These are phyloP conservation scores for Nothoprocta pentlandii DNA, from an alignment of 2,113 vertebrate species.

Conservation along the genomic window DNA sequence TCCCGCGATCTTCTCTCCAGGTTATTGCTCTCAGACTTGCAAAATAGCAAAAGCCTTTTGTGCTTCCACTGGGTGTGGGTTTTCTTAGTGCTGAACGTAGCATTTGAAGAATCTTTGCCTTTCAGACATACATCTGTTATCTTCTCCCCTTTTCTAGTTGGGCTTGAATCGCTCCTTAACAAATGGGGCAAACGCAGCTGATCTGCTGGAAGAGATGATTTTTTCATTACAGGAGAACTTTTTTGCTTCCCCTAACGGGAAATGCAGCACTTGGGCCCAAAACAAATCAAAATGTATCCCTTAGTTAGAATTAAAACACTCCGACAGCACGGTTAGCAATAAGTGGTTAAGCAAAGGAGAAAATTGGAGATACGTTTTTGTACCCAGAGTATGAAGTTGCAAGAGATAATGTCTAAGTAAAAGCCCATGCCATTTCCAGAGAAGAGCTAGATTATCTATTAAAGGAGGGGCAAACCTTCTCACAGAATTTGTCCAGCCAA, in stretches of 20 bases:
- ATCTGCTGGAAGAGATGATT: not conserved
- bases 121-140: not conserved
- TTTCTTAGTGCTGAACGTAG: not conserved
- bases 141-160: not conserved
- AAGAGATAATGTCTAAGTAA: not conserved
- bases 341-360: not conserved
- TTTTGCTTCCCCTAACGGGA: not conserved
- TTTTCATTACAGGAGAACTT: not conserved
- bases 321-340: not conserved
- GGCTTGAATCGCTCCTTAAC: not conserved
- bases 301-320: not conserved
- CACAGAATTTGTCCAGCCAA: not conserved
- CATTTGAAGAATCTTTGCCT: not conserved
- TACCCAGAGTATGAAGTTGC: not conserved
- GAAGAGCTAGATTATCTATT: not conserved
- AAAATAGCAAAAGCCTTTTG: not conserved
- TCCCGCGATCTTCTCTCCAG: conserved; percentile 94
- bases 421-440: not conserved
- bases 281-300: not conserved
- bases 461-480: not conserved
- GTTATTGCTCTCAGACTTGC: conserved; percentile 55
- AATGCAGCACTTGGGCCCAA: not conserved
- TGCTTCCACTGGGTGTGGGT: not conserved
- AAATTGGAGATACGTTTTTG: not conserved
- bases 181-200: not conserved